A percentile compares a stretch with the other conserved stretches of the same genome.
Evolutionary conservation across 2,113 vertebrate genomes (phyloP).

Genomic region (Gavialis gangeticus): DNA sequence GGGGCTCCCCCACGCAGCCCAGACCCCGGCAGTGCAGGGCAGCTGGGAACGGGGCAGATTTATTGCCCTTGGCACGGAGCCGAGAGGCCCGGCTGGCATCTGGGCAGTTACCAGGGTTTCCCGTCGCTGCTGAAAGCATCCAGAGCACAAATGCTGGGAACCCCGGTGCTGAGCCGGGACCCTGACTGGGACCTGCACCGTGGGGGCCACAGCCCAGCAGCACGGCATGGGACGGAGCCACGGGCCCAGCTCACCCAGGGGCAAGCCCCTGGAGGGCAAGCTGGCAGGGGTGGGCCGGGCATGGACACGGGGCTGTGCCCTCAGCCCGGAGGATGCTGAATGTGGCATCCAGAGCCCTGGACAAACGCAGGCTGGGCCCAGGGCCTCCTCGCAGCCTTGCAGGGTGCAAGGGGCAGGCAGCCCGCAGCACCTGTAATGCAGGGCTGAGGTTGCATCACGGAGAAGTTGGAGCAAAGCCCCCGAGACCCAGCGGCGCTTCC

Average conservation of each 20-base stretch:
- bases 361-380: neutral
- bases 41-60: neutral
- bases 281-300: rapidly evolving
- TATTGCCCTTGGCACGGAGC: neutral
- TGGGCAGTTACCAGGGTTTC: constrained; percentile 28
- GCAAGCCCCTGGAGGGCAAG: neutral
- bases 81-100: neutral
- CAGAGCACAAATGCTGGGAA: neutral
- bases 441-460: neutral
- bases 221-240: no score
- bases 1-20: neutral
- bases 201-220: no score
- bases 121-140: neutral
- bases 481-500: neutral
- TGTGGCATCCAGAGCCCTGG: rapidly evolving
- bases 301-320: neutral
- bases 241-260: neutral
- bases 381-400: no score
- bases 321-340: rapidly evolving
- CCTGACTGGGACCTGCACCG: no score
- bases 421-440: neutral
- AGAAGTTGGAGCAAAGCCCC: neutral
- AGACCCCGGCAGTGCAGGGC: neutral
- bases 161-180: neutral
- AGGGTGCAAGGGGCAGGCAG: neutral